Base-by-base conservation (phyloP, 2,888 invertebrate genomes). In the Rhorus exstirpatorius region DNA sequence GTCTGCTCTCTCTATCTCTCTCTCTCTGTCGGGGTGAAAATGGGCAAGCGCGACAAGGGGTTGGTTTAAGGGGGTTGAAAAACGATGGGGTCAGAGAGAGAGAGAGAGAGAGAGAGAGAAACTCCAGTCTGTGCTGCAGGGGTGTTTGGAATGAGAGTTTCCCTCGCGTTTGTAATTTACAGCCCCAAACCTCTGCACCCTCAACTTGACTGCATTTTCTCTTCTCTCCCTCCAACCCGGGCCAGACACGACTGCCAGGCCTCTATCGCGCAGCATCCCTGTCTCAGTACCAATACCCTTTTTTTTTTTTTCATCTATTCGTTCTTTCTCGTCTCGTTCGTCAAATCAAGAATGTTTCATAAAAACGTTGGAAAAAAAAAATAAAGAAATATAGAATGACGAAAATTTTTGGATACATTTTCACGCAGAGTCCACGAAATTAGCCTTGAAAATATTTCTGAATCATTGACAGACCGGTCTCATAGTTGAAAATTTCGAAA, bases 121-220 rank as follows among this genome's bases (percentile, higher is more conserved):
- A 88, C 89, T 85, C 84, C 86, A 87, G 87, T 72, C 68, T 61
- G 77, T 38, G 46, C 44, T 17, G 58, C 19, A 46, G 41, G 65
- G 53, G 46, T 72, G 60, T 17, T 68, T 61, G 78, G 79, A 17
- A 53, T 67, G 60, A 89, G 90, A 86, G 88, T 88, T 89, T 89
- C 88, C 86, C 87, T 87, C 87, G 78, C 88, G 87, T 87, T 90
- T 88, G 89, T 89, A 89, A 89, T 89, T 89, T 90, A 89, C 89
- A 89, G 90, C 86, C 84, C 85, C 86, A 87, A 58, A 63, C 81
- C 87, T 87, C 88, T 84, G 14, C 70, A 85, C 87, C 87, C 84
- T 55, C 84, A 84, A 86, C 87, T 86, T 85, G 88, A 87, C 90
- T 88, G 86, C 87, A 87, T 87, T 89, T 84, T 85, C 89, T 80